Base-by-base conservation (phyloP, 2,888 invertebrate genomes). In the Troilus luridus region DNA sequence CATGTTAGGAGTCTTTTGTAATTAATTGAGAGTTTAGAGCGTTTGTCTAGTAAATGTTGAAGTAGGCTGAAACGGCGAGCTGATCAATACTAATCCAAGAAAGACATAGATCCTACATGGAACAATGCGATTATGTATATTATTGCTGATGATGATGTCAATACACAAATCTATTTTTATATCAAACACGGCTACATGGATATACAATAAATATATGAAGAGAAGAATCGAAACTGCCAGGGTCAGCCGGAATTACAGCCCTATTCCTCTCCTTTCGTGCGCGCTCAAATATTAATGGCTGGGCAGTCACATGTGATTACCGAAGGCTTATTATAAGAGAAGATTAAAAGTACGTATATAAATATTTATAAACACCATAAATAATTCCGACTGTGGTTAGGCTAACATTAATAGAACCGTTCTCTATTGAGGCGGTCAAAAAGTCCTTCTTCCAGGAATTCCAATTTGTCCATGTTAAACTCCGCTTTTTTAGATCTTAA, bases 301-400 rank as follows among this genome's bases (percentile, higher is more conserved):
- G 72, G 41, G 72, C 41, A 77, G 72, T 77, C 72, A 77, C 72
- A 77, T 77, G 72, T 77, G 72, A 77, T 77, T 77, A 77, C 72
- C 72, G 72, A 77, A 8, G 72, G 72, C 72, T 77, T 77, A 77
- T 77, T 77, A 77, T 77, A 77, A 77, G 72, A 41, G 27, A 77
- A 77, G 72, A 77, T 77, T 77, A 77, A 77, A 77, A 77, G 72
- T 77, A 41, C 27, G 5, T 77, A 77, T 77, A 77, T 77, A 77
- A 77, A 77, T 77, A 77, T 77, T 77, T 77, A 77, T 77, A 77
- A 41, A 41, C 72, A 41, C 7, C 1, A 7, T 77, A 77, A 77
- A 77, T 77, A 77, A 77, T 27, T 77, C 72, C 72, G 72, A 77
- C 41, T 77, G 72, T 41, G 72, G 72, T 41, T 77, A 41, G 41